Evolutionary conservation across 2,888 invertebrate genomes (phyloP).

Genomic region (Empis livida): DNA sequence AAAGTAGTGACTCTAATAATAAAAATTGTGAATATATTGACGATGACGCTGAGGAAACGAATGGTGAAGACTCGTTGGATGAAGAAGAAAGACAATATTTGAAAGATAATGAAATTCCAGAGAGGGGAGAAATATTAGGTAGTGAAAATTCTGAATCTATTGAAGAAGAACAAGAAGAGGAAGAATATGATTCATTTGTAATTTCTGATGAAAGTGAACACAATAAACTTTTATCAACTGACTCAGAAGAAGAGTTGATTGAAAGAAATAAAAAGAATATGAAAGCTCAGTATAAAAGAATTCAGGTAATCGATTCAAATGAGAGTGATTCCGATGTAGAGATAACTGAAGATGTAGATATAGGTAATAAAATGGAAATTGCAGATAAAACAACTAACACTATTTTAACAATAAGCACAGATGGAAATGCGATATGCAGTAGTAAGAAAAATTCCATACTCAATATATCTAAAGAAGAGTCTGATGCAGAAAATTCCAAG

Average conservation of each 20-base stretch:
- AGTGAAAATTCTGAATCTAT: slow-evolving; percentile 32
- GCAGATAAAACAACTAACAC: too few species aligned
- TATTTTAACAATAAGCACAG: too few species aligned
- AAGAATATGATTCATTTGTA: slow-evolving; percentile 42
- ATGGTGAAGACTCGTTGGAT: slow-evolving; percentile 30
- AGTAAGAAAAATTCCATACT: too few species aligned
- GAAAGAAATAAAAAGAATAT: background rate
- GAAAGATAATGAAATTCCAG: slow-evolving; percentile 38
- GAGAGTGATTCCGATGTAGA: background rate
- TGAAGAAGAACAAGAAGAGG: slow-evolving; percentile 33
- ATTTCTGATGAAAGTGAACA: slow-evolving; percentile 38
- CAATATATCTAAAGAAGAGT: too few species aligned
- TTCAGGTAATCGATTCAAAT: background rate
- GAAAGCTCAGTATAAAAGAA: background rate
- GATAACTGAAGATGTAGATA: background rate
- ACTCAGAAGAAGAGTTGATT: slow-evolving; percentile 9
- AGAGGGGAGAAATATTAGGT: slow-evolving; percentile 41
- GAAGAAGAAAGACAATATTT: slow-evolving; percentile 39
- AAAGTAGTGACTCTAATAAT: slow-evolving; percentile 2
- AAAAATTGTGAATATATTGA: slow-evolving; percentile 20
- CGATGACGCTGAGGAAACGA: slow-evolving; percentile 23
- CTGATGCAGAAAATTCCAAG: too few species aligned
- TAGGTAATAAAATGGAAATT: too few species aligned
- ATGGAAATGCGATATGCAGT: too few species aligned
- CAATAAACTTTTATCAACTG: slow-evolving; percentile 37